Conservation (phyloP, 2,797 vertebrate genomes). For the Tarsius wallacei region DNA sequence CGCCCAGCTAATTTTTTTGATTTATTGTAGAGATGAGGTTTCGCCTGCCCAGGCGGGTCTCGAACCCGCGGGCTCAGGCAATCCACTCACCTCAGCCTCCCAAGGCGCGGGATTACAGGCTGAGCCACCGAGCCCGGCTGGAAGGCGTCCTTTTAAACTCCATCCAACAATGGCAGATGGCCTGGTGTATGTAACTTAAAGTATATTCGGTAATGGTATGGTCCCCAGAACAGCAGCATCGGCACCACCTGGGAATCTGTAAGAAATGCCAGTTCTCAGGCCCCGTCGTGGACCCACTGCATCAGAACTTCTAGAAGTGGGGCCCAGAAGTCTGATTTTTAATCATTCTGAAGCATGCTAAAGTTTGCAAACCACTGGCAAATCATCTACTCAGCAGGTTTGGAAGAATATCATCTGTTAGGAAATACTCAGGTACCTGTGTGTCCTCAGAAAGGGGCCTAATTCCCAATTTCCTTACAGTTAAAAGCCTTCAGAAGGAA, state of each 20-base stretch:
- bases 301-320: not conserved
- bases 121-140: no score
- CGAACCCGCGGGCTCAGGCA: no score
- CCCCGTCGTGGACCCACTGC: not conserved
- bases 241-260: not conserved
- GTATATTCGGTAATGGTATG: not conserved
- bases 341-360: not conserved
- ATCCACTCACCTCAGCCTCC: no score
- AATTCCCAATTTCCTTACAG: constrained; percentile 70
- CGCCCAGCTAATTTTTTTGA: no score
- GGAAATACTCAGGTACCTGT: constrained; percentile 35
- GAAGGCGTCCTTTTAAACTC: not conserved
- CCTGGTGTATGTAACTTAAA: not conserved
- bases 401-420: constrained; percentile 35
- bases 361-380: not conserved
- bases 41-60: no score
- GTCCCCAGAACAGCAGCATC: not conserved
- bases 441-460: constrained; percentile 42
- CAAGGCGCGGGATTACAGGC: no score
- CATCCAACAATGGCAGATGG: not conserved
- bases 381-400: not conserved
- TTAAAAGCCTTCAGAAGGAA: constrained; percentile 75
- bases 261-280: not conserved
- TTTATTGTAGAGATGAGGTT: no score
- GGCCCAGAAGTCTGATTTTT: not conserved